These are phyloP conservation scores for Notoglanidium macrostoma DNA, from an alignment of 2,797 vertebrate species.

Conservation along the genomic window DNA sequence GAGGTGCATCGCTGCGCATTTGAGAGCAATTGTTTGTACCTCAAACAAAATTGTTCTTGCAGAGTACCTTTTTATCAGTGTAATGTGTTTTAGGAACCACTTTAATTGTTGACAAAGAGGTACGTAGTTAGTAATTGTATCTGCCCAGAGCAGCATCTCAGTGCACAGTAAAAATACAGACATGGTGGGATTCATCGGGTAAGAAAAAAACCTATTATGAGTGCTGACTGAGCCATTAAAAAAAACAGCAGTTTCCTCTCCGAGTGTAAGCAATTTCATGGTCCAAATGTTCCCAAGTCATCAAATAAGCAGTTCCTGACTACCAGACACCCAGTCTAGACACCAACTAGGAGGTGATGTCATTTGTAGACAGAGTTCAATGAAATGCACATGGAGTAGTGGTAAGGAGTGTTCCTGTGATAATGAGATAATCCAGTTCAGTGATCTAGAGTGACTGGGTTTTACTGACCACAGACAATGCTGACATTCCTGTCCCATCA, in stretches of 20 bases:
- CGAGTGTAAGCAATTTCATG: constrained; percentile 26
- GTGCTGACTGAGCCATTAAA: neutral
- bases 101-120: constrained; percentile 2
- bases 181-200: neutral
- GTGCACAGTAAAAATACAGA: neutral
- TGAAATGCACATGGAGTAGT: constrained; percentile 28
- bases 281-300: constrained; percentile 14
- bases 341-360: constrained; percentile 31
- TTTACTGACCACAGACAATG: neutral
- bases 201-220: neutral
- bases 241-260: neutral
- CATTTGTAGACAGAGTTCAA: constrained; percentile 18
- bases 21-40: neutral
- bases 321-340: constrained; percentile 24
- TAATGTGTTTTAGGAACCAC: neutral
- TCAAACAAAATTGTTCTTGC: neutral
- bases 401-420: constrained; percentile 5
- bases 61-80: neutral
- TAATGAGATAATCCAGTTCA: constrained; percentile 15
- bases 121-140: neutral
- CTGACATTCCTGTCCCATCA: neutral
- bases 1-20: neutral
- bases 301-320: constrained; percentile 19
- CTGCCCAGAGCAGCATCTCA: neutral
- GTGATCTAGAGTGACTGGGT: neutral